Conservation (phyloP, 2,888 invertebrate genomes). For the Glaucopsyche alexis region DNA sequence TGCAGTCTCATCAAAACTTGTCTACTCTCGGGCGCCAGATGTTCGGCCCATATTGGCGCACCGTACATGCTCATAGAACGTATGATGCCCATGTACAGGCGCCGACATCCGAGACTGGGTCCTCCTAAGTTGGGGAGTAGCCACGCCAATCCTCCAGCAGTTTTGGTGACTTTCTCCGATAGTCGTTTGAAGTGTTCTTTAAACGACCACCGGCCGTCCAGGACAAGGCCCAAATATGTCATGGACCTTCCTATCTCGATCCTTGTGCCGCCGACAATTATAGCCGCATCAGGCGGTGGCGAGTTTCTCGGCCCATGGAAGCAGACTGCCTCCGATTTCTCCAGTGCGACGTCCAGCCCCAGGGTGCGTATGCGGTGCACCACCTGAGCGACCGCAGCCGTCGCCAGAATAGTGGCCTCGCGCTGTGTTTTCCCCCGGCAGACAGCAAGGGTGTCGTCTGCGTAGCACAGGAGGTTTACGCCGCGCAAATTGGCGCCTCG, state of each 20-base stretch:
- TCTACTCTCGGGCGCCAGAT: no score
- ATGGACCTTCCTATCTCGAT: slow-evolving; percentile 19
- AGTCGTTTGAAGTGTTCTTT: slow-evolving; percentile 29
- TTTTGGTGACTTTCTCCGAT: slow-evolving; percentile 18
- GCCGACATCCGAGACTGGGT: neutral
- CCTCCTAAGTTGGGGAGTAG: neutral
- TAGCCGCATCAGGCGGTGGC: neutral
- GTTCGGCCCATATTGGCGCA: no score
- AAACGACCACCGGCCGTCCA: slow-evolving; percentile 35
- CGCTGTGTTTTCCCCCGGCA: neutral
- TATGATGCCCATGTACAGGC: no score
- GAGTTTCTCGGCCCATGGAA: slow-evolving; percentile 30
- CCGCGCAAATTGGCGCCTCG: neutral
- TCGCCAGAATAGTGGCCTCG: slow-evolving; percentile 29
- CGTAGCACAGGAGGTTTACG: neutral
- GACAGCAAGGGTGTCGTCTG: neutral
- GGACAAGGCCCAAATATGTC: slow-evolving; percentile 32
- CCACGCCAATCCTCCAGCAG: neutral
- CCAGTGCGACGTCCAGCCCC: slow-evolving; percentile 18
- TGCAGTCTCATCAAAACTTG: no score
- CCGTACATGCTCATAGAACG: no score
- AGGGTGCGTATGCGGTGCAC: slow-evolving; percentile 13
- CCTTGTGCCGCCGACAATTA: neutral
- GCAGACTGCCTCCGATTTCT: slow-evolving; percentile 15
- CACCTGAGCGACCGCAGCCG: neutral